These are phyloP conservation scores for Drosophila mojavensis DNA, from an alignment of 1,140 invertebrate genomes.

Conservation along the genomic window DNA sequence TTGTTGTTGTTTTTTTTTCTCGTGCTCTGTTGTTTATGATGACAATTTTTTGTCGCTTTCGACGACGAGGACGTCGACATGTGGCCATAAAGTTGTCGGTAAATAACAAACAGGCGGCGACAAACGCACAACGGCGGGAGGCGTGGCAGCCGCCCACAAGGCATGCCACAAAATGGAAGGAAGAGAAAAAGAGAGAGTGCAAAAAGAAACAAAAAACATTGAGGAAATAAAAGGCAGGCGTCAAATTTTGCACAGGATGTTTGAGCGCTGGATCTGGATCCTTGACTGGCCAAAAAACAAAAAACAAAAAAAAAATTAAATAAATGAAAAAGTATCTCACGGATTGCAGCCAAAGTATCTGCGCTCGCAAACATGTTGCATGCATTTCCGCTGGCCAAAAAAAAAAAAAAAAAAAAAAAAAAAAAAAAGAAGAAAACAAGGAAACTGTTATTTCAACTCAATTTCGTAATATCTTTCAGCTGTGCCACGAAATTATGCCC, in stretches of 20 bases:
- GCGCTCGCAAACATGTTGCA: constrained; percentile 16
- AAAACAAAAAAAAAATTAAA: too few relatives aligned
- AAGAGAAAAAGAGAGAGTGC: too few relatives aligned
- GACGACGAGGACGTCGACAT: constrained; percentile 57
- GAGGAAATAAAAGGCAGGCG: constrained; percentile 2
- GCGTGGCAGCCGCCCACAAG: constrained; percentile 25
- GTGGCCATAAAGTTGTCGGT: constrained; percentile 79
- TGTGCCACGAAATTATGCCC: constrained; percentile 9
- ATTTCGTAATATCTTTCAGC: constrained; percentile 31
- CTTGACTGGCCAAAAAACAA: too few relatives aligned
- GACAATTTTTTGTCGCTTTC: constrained; percentile 57
- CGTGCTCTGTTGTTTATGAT: constrained; percentile 73
- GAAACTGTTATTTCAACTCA: constrained; percentile 2
- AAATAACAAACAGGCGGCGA: constrained; percentile 74
- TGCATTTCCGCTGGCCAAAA: constrained; percentile 4
- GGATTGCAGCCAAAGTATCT: constrained; percentile 12
- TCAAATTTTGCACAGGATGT: constrained; percentile 27
- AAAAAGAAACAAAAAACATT: too few relatives aligned
- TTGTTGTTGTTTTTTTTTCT: constrained; percentile 18
- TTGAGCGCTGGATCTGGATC: not conserved
- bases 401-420: too few relatives aligned
- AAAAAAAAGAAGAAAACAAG: too few relatives aligned
- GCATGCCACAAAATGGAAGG: constrained; percentile 11
- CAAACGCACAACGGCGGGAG: constrained; percentile 1
- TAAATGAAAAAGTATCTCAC: constrained; percentile 28